Conservation (phyloP, 2,888 invertebrate genomes). For the Lepidocyrtoides sp. region DNA sequence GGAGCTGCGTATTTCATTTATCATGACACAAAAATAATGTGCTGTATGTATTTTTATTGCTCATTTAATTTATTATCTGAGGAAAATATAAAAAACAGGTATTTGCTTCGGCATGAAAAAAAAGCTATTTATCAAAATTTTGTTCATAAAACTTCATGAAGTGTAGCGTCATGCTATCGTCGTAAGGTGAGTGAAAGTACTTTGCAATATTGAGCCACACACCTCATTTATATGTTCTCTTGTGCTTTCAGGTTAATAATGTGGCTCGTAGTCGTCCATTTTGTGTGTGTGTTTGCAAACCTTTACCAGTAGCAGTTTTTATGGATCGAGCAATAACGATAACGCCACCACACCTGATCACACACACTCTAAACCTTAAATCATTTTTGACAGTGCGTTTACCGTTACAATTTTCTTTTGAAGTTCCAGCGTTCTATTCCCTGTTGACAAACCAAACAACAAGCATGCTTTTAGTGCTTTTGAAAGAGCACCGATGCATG, state of each 20-base stretch:
- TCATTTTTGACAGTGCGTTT: conserved; percentile 42
- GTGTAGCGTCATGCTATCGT: not conserved
- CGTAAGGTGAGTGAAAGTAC: not conserved
- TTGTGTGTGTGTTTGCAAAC: too few relatives aligned
- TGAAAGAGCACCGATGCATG: not conserved
- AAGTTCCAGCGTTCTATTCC: not conserved
- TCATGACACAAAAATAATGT: too few relatives aligned
- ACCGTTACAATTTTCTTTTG: conserved; percentile 5
- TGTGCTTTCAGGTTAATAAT: not conserved
- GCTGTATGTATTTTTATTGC: too few relatives aligned
- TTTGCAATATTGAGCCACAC: not conserved
- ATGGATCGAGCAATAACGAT: conserved; percentile 5
- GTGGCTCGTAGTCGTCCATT: not conserved
- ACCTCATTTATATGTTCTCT: not conserved
- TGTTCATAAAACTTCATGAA: not conserved
- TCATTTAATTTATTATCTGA: not conserved
- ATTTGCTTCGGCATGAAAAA: not conserved
- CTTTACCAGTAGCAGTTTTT: too few relatives aligned
- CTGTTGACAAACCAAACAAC: conserved; percentile 26
- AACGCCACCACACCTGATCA: conserved; percentile 15
- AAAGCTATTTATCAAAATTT: not conserved
- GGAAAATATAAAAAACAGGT: not conserved
- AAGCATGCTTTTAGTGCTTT: not conserved
- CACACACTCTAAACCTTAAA: conserved; percentile 2
- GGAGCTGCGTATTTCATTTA: too few relatives aligned